Base-by-base conservation (phyloP, 2,797 vertebrate species). In the Neolamprologus multifasciatus region DNA sequence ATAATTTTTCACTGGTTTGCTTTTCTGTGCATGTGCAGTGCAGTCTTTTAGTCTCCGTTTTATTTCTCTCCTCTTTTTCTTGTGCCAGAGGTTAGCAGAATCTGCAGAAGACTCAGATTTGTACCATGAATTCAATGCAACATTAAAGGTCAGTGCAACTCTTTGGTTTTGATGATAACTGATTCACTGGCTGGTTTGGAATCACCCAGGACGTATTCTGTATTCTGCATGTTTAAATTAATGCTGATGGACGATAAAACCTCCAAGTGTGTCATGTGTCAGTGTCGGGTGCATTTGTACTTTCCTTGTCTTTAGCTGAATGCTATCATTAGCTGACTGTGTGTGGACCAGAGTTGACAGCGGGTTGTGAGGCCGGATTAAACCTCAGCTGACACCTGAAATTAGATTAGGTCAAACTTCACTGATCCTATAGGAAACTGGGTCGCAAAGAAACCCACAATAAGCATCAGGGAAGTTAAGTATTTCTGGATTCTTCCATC, bases 91-190 rank as follows among this genome's bases (percentile, higher is more conserved):
- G 77, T 86, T 99, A 79, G 98, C 99, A 33, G 98, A 98, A 85
- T 97, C 98, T 52, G 98, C 98, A 5, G 98, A 99, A 86, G 98
- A 99, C 1, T 98, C 99, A 2, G 99, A 99, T 90, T 95, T 99
- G 79, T 98, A 99, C 84, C 99, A 99, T 0, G 97, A 98, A 2
- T 99, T 95, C 96, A 99, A 99, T n/a, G 87, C 96, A 8, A 95
- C 98, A 0, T 84, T 99, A 86, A 36, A 96, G 97, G 99, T 99
- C 84, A 94, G 97, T 95, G 78, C 26, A 51, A 1, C 6, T 77
- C 12, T 69, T 31, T 40, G 12, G 0, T 77, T 12, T 52, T 55
- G 6, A 29, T 52, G 3, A 36, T 40, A 6, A 55, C 12, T 29
- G 8, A 9, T 38, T 8, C 55, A 51, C n/a, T 71, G 8, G 12